Evolutionary conservation across 2,797 vertebrate genomes (phyloP).

Genomic region (Sus cebifrons): DNA sequence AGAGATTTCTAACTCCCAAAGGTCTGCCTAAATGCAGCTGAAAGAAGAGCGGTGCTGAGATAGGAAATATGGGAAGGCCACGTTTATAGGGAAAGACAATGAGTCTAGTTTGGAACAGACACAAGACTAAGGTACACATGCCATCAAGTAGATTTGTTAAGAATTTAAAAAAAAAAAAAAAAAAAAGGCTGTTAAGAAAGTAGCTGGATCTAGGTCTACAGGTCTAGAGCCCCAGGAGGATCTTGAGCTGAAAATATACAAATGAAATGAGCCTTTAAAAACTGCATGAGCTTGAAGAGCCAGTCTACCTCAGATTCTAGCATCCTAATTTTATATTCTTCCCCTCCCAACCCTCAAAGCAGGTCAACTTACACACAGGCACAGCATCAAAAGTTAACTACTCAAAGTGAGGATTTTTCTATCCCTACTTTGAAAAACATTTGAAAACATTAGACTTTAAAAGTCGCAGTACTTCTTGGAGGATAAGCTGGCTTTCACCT

Average conservation of each 20-base stretch:
- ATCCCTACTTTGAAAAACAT: neutral
- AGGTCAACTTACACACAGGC: neutral
- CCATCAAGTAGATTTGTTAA: neutral
- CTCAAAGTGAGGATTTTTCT: neutral
- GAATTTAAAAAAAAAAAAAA: neutral
- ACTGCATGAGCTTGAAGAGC: neutral
- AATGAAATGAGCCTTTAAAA: neutral
- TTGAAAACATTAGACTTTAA: neutral
- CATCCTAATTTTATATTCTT: neutral
- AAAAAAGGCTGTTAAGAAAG: constrained; percentile 37
- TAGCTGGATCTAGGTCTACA: neutral
- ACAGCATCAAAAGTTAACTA: constrained; percentile 42
- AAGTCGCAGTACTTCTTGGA: neutral
- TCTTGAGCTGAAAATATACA: neutral
- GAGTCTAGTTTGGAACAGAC: neutral
- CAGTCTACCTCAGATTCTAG: constrained; percentile 1
- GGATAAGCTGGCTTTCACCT: constrained; percentile 91
- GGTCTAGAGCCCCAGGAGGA: neutral
- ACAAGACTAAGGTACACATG: neutral
- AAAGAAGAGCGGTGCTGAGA: neutral
- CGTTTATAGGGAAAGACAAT: neutral
- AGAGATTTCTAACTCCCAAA: neutral
- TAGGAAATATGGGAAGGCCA: neutral
- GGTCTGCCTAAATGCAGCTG: neutral
- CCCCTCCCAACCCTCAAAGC: neutral